phyloP scores from a whole-genome alignment of 2,888 invertebrate species.

The Nemapogon koenigi region DNA sequence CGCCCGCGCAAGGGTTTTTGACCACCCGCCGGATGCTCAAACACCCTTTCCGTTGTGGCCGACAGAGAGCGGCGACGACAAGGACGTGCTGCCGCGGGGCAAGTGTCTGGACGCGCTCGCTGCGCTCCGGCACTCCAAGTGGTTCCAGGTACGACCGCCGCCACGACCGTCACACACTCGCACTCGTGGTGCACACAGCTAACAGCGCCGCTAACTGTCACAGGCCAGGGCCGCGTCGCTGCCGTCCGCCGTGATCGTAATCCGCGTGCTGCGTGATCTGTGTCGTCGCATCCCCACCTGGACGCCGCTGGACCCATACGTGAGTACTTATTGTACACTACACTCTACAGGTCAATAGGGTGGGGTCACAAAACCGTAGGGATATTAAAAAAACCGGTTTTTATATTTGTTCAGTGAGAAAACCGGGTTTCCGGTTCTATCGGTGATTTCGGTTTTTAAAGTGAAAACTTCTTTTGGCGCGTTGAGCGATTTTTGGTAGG shows the following conservation, averaged over 20 bases:
- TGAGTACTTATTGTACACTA: constrained; percentile 68
- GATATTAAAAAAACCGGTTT: too few species aligned
- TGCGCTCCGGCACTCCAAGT: constrained; percentile 99
- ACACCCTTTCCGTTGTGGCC: constrained; percentile 74
- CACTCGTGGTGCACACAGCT: neutral
- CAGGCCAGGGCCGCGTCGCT: constrained; percentile 96
- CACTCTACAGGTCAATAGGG: too few species aligned
- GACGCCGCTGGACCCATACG: constrained; percentile 94
- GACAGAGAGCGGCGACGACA: constrained; percentile 71
- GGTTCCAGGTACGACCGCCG: constrained; percentile 93
- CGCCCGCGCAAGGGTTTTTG: constrained; percentile 67
- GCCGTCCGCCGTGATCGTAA: constrained; percentile 96
- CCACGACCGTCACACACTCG: constrained; percentile 11
- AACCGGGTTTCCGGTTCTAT: constrained; percentile 3
- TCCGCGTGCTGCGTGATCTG: constrained; percentile 93
- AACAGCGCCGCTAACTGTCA: constrained; percentile 9
- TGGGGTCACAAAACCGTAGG: too few species aligned
- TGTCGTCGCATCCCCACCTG: constrained; percentile 94
- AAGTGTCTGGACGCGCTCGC: constrained; percentile 99
- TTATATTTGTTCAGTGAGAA: too few species aligned
- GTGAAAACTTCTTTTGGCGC: neutral
- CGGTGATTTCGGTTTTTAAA: too few species aligned
- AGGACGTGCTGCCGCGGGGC: constrained; percentile 97
- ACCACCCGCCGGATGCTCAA: constrained; percentile 76
- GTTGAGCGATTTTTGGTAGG: too few species aligned